phyloP scores from a whole-genome alignment of 2,113 vertebrate genomes.

The Daubentonia madagascariensis region DNA sequence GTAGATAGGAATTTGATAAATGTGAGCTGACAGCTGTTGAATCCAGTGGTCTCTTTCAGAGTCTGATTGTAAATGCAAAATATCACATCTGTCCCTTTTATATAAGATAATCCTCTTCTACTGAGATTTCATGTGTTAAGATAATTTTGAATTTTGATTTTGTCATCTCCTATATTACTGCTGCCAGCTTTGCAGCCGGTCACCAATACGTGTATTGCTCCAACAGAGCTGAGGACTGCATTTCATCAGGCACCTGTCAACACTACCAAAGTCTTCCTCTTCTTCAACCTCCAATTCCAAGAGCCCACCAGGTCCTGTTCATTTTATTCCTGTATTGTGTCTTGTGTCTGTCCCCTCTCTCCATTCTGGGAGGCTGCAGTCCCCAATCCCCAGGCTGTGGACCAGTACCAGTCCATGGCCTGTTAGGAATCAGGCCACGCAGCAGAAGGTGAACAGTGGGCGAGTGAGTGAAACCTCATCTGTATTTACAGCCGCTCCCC shows the following conservation, averaged over 20 bases:
- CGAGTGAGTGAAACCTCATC: too few relatives aligned
- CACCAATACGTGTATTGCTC: neutral
- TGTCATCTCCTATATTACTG: neutral
- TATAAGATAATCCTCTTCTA: neutral
- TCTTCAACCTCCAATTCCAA: neutral
- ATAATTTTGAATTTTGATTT: neutral
- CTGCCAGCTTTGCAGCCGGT: neutral
- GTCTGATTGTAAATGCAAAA: neutral
- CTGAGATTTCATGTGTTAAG: neutral
- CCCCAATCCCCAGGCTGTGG: too few relatives aligned
- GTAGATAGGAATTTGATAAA: neutral
- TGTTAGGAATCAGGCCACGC: too few relatives aligned
- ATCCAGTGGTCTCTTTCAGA: neutral
- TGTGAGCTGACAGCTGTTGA: neutral
- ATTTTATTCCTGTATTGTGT: neutral
- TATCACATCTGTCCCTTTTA: neutral
- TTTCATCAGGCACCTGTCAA: neutral
- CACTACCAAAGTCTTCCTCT: neutral
- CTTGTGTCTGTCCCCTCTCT: neutral
- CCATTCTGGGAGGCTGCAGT: neutral
- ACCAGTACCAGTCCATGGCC: too few relatives aligned
- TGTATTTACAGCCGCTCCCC: too few relatives aligned
- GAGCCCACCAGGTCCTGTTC: neutral
- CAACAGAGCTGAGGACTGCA: neutral
- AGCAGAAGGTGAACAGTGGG: too few relatives aligned